phyloP scores from a whole-genome alignment of 2,113 vertebrate genomes.

The Passer montanus region DNA sequence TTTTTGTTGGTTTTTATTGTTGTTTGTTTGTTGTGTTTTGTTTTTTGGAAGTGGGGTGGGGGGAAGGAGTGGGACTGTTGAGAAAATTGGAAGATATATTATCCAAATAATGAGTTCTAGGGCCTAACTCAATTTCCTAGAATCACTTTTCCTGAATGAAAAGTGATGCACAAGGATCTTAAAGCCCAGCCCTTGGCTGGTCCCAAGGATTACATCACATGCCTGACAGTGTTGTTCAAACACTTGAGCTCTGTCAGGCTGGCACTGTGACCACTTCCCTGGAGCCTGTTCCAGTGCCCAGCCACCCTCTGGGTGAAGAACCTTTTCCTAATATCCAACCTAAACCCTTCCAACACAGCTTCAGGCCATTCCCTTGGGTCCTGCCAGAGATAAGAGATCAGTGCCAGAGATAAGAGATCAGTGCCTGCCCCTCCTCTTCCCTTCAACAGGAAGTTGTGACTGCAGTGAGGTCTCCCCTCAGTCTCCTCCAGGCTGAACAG shows the following conservation, averaged over 20 bases:
- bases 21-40: background rate
- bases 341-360: background rate
- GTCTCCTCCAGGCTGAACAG: background rate
- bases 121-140: background rate
- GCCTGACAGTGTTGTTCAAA: background rate
- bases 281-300: background rate
- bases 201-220: background rate
- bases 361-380: fast-evolving
- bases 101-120: background rate
- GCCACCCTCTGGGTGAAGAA: background rate
- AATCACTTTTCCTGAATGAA: background rate
- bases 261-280: background rate
- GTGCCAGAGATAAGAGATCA: too few species aligned
- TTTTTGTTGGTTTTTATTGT: too few species aligned
- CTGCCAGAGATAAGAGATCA: too few species aligned
- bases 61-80: background rate
- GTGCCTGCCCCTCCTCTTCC: background rate
- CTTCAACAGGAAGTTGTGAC: fast-evolving
- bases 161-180: background rate
- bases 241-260: fast-evolving
- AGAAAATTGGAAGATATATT: background rate
- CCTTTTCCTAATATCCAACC: fast-evolving
- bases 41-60: background rate
- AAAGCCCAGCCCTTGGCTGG: background rate
- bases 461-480: background rate